Percentiles rank a stretch among this genome's conserved stretches.
phyloP scores from a whole-genome alignment of 2,797 vertebrate species.

The Corythornis leucogaster region DNA sequence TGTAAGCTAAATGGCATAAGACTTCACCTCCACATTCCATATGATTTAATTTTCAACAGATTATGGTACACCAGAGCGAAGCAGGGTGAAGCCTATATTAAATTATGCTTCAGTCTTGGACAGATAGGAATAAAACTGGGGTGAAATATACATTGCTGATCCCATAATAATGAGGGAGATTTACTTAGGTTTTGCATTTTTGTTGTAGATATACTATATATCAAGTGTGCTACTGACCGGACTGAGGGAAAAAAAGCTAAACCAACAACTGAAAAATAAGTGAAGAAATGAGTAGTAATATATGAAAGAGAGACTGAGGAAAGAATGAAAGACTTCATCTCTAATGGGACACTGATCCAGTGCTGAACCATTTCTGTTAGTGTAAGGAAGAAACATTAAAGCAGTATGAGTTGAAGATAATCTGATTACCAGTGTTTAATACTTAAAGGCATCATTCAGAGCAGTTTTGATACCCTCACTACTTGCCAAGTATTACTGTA shows the following conservation, averaged over 20 bases:
- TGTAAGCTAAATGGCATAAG: conserved; percentile 34
- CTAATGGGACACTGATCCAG: not conserved
- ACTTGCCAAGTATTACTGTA: not conserved
- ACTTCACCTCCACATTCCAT: conserved; percentile 6
- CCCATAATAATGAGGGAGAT: conserved; percentile 6
- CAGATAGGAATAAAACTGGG: not conserved
- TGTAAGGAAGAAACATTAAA: not conserved
- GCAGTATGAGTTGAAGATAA: not conserved
- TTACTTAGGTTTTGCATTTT: conserved; percentile 6
- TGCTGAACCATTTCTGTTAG: not conserved
- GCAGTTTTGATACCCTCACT: not conserved
- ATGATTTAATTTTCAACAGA: conserved; percentile 24
- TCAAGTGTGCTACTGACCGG: not conserved
- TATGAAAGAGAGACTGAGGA: not conserved
- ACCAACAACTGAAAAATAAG: not conserved
- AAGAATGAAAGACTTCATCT: not conserved
- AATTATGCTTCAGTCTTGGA: conserved; percentile 21
- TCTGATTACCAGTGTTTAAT: not conserved
- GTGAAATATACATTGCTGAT: not conserved
- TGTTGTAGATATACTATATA: not conserved
- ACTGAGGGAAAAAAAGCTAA: not conserved
- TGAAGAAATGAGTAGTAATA: not conserved
- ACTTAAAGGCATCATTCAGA: not conserved
- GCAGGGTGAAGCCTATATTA: not conserved
- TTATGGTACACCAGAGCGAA: not conserved